Percentiles rank a stretch among this genome's conserved stretches.
These are phyloP conservation scores for Athrips mouffetella DNA, from an alignment of 2,888 invertebrate genomes.

Conservation along the genomic window DNA sequence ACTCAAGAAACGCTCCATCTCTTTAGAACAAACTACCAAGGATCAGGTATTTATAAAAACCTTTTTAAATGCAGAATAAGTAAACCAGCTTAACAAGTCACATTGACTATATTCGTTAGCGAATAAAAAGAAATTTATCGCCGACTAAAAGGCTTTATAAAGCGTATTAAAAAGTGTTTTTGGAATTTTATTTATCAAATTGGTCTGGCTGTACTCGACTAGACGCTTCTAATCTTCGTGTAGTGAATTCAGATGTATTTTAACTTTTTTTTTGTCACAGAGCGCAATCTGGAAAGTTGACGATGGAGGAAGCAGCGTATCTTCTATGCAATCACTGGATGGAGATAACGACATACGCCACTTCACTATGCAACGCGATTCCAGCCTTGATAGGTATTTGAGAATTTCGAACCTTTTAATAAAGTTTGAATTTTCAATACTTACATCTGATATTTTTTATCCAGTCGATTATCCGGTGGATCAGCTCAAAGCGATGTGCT, in stretches of 20 bases:
- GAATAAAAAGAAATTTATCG: no score
- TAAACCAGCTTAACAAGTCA: no score
- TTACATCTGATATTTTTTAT: conserved; percentile 17
- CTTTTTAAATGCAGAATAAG: no score
- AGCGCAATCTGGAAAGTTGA: conserved; percentile 90
- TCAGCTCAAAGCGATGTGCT: conserved; percentile 91
- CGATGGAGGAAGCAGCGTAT: conserved; percentile 84
- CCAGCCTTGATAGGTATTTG: conserved; percentile 86
- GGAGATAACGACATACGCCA: conserved; percentile 80
- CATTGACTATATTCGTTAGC: no score
- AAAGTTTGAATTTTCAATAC: not conserved
- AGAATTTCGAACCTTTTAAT: not conserved
- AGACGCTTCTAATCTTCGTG: no score
- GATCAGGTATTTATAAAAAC: conserved; percentile 51
- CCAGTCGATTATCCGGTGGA: conserved; percentile 88
- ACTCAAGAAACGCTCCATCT: conserved; percentile 73
- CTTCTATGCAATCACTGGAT: conserved; percentile 89
- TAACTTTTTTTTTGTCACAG: conserved; percentile 28
- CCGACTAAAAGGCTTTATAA: no score
- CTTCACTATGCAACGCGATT: conserved; percentile 82
- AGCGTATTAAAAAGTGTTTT: no score
- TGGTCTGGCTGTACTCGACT: not conserved
- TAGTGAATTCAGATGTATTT: no score
- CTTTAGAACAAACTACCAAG: conserved; percentile 72
- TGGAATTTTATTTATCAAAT: no score